phyloP scores from a whole-genome alignment of 1,140 invertebrate genomes.

The Vanessa atalanta region DNA sequence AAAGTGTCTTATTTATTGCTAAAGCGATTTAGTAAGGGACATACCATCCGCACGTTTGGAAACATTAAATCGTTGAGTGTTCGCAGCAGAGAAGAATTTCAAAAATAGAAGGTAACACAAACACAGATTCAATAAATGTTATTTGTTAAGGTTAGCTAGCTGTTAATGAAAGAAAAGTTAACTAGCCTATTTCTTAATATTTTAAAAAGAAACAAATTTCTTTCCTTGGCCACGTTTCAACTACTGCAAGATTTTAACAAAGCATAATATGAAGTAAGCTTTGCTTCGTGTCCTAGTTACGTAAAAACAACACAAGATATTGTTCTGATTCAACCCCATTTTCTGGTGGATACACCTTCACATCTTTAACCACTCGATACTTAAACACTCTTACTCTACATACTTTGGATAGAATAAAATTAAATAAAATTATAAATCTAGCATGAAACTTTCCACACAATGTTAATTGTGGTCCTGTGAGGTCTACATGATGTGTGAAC shows the following conservation, averaged over 20 bases:
- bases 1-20: conserved; percentile 59
- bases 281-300: conserved; percentile 31
- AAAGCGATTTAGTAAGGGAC: conserved; percentile 55
- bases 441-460: neutral
- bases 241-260: conserved; percentile 31
- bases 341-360: neutral
- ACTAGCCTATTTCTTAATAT: neutral
- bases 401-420: no score
- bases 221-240: conserved; percentile 21
- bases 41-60: conserved; percentile 46
- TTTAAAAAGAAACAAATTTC: conserved; percentile 15
- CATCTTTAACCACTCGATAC: neutral
- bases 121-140: no score
- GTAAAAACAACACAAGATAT: conserved; percentile 13
- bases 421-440: neutral
- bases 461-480: neutral
- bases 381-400: neutral
- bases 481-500: conserved; percentile 18
- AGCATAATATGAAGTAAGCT: conserved; percentile 29
- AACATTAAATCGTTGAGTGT: conserved; percentile 43
- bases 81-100: neutral
- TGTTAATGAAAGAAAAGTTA: neutral
- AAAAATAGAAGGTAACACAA: neutral
- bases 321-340: conserved; percentile 14
- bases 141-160: no score